phyloP scores from a whole-genome alignment of 2,113 vertebrate species.

The Gymnobelideus leadbeateri region DNA sequence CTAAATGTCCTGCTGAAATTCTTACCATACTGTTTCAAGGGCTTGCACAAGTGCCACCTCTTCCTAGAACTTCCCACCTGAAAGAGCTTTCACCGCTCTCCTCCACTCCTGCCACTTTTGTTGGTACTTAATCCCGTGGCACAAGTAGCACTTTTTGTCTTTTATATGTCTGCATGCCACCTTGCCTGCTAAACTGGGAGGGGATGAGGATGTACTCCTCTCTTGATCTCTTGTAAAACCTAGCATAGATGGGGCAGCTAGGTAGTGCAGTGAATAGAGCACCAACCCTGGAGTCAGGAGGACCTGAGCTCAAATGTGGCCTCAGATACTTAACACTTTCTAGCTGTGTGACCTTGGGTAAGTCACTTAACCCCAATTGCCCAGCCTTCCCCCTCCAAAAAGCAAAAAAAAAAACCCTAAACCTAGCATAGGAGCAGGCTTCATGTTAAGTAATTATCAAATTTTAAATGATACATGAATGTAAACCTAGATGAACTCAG shows the following conservation, averaged over 20 bases:
- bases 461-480: background rate
- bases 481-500: background rate
- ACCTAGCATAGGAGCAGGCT: background rate
- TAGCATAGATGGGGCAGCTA: too few relatives aligned
- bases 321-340: too few relatives aligned
- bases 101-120: background rate
- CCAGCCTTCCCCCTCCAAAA: too few relatives aligned
- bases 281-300: too few relatives aligned
- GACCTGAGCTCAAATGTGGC: too few relatives aligned
- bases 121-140: background rate
- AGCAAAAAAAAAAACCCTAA: background rate
- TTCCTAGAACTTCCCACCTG: background rate
- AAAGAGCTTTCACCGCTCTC: background rate
- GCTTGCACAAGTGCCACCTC: background rate
- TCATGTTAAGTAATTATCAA: background rate
- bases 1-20: background rate
- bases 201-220: background rate
- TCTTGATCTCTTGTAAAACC: background rate
- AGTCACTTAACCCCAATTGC: too few relatives aligned
- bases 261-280: too few relatives aligned
- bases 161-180: background rate
- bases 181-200: background rate
- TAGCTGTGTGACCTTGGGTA: too few relatives aligned
- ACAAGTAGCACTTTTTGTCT: background rate
- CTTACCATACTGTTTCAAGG: background rate